Evolutionary conservation across 2,113 vertebrate species (phyloP).

Genomic region (Ellobius talpinus): DNA sequence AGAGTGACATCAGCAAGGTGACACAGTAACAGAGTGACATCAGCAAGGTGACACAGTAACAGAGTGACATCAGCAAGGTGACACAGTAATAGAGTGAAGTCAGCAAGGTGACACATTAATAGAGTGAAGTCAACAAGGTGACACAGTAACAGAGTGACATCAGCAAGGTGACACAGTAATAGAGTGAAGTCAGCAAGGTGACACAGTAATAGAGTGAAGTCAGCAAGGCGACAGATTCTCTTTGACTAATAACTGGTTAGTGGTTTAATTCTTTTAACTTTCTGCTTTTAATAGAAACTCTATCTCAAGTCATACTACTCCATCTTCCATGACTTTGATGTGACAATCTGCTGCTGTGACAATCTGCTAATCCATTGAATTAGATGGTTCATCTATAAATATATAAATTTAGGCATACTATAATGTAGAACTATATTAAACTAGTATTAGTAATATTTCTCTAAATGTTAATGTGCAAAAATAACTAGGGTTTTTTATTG

Average conservation of each 20-base stretch:
- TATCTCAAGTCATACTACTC: constrained; percentile 30
- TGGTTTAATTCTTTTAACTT: neutral
- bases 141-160: neutral
- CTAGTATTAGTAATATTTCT: neutral
- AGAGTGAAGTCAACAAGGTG: neutral
- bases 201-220: neutral
- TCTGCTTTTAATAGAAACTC: constrained; percentile 63
- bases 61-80: constrained; percentile 8
- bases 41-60: neutral
- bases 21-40: too few relatives aligned
- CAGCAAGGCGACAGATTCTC: constrained; percentile 59
- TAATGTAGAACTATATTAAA: neutral
- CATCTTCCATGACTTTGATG: neutral
- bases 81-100: neutral
- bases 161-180: constrained; percentile 21
- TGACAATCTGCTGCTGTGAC: neutral
- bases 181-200: constrained; percentile 21
- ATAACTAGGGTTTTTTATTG: neutral
- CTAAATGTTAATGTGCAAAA: neutral
- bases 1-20: constrained; percentile 15
- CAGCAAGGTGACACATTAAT: constrained; percentile 30
- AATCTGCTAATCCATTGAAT: neutral
- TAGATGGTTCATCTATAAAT: neutral
- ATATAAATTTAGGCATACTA: neutral
- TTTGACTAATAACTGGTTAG: constrained; percentile 71